phyloP scores from a whole-genome alignment of 1,140 invertebrate genomes.

The Drosophila grimshawi region DNA sequence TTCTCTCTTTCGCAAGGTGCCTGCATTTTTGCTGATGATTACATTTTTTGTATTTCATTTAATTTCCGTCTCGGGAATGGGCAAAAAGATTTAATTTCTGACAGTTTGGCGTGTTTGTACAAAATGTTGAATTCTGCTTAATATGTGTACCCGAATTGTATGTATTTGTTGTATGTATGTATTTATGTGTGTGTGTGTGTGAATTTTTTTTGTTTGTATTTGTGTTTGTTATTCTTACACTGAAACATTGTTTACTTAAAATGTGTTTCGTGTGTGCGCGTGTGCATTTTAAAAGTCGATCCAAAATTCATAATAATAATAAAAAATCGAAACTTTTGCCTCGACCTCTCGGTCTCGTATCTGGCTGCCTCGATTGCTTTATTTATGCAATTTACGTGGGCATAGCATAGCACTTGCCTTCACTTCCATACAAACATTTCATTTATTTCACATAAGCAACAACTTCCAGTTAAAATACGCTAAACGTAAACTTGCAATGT shows the following conservation, averaged over 20 bases:
- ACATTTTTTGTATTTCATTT: conserved; percentile 75
- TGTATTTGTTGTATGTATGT: conserved; percentile 17
- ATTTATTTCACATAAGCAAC: conserved; percentile 71
- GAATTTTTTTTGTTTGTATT: conserved; percentile 1
- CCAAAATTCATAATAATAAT: conserved; percentile 69
- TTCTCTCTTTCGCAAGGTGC: background rate
- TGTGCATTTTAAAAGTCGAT: conserved; percentile 44
- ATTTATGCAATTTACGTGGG: conserved; percentile 64
- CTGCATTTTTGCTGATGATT: conserved; percentile 52
- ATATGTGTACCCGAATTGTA: background rate
- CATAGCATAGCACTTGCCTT: conserved; percentile 77
- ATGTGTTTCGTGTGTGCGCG: conserved; percentile 46
- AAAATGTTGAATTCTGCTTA: conserved; percentile 66
- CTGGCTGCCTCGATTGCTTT: conserved; percentile 8
- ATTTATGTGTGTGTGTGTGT: conserved; percentile 35
- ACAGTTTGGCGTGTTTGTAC: conserved; percentile 71
- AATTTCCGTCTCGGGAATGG: conserved; percentile 56
- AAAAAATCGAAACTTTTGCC: conserved; percentile 28
- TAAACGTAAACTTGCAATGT: conserved; percentile 11
- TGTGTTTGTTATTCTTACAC: conserved; percentile 48
- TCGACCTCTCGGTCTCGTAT: background rate
- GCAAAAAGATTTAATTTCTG: conserved; percentile 68
- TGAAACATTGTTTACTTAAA: conserved; percentile 76
- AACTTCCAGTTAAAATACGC: conserved; percentile 6
- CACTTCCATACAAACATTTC: conserved; percentile 71